Evolutionary conservation across 2,888 invertebrate genomes (phyloP).

Genomic region (Myopa testacea): DNA sequence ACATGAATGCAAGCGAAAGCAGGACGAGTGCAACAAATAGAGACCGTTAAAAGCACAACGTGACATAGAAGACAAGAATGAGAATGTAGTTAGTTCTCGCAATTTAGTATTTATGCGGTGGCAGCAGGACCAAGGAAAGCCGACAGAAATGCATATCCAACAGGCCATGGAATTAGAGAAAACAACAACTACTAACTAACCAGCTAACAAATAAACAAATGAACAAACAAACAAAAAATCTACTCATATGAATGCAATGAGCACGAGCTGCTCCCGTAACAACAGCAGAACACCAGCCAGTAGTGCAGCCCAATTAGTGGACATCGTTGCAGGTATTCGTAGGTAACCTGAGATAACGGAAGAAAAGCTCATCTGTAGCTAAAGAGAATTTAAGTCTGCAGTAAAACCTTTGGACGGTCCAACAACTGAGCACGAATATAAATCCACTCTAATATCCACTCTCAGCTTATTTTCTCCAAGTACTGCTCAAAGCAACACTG

Average conservation of each 20-base stretch:
- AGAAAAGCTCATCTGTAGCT: slow-evolving; percentile 29
- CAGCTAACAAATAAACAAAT: not conserved
- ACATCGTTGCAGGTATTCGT: slow-evolving; percentile 38
- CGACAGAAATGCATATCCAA: slow-evolving; percentile 26
- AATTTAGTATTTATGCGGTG: slow-evolving; percentile 44
- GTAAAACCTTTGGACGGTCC: slow-evolving; percentile 50
- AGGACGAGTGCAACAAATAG: slow-evolving; percentile 26
- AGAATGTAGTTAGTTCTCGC: slow-evolving; percentile 40
- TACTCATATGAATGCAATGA: not conserved
- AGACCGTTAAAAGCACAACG: slow-evolving; percentile 22
- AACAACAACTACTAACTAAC: not conserved
- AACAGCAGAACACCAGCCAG: slow-evolving; percentile 5
- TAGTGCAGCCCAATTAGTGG: slow-evolving; percentile 41
- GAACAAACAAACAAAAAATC: not conserved
- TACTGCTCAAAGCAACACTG: too few relatives aligned
- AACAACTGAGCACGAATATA: slow-evolving; percentile 33
- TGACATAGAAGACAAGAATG: not conserved
- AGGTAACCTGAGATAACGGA: too few relatives aligned
- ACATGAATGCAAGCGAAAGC: slow-evolving; percentile 24
- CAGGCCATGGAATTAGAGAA: slow-evolving; percentile 20
- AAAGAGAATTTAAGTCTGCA: slow-evolving; percentile 46
- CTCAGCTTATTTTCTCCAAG: too few relatives aligned
- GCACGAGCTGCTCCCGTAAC: not conserved
- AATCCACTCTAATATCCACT: not conserved
- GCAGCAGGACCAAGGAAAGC: slow-evolving; percentile 33